Percentiles rank a stretch among this genome's conserved stretches.
Conservation (phyloP, 1,140 invertebrate species). For the Camponotus pennsylvanicus region DNA sequence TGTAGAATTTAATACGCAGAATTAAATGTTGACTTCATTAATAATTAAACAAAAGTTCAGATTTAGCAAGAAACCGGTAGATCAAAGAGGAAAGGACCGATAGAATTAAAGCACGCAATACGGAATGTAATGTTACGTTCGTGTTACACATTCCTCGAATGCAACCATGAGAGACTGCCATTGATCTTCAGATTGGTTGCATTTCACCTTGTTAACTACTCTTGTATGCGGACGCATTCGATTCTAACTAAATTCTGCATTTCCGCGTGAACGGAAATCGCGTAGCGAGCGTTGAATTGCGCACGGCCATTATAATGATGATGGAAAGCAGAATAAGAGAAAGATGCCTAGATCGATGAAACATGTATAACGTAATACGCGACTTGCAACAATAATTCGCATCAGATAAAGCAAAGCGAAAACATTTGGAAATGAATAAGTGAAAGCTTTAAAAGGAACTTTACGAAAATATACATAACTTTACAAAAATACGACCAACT, state of each 20-base stretch:
- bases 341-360: background rate
- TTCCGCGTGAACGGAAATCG: constrained; percentile 34
- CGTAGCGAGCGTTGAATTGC: constrained; percentile 25
- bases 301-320: background rate
- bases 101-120: background rate
- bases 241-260: constrained; percentile 23
- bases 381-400: background rate
- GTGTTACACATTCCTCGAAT: constrained; percentile 5
- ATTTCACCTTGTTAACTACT: constrained; percentile 51
- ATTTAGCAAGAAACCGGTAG: background rate
- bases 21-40: background rate
- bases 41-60: background rate
- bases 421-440: constrained; percentile 5
- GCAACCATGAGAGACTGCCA: constrained; percentile 8
- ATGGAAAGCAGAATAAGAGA: background rate
- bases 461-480: background rate
- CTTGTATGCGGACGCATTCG: constrained; percentile 11
- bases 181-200: constrained; percentile 19
- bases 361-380: constrained; percentile 32
- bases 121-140: background rate
- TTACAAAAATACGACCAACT: constrained; percentile 7
- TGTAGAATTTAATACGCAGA: background rate
- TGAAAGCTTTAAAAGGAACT: background rate
- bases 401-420: background rate
- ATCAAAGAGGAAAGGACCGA: background rate